Percentiles rank a stretch among this genome's conserved stretches.
phyloP scores from a whole-genome alignment of 2,113 vertebrate species.

The Riparia riparia region DNA sequence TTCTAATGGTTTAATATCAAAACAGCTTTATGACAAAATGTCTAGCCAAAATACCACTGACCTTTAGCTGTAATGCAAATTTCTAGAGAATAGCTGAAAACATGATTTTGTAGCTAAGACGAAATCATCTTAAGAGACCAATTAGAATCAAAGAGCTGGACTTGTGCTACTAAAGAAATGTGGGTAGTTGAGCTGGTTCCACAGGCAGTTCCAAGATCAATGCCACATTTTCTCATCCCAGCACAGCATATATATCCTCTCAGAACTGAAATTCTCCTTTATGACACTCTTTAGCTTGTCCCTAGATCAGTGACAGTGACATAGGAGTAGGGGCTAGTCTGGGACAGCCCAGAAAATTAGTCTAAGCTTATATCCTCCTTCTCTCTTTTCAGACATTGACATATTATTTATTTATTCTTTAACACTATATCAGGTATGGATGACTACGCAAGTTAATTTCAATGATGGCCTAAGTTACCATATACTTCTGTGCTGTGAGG shows the following conservation, averaged over 20 bases:
- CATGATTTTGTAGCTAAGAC: background rate
- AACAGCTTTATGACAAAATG: background rate
- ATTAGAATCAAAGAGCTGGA: background rate
- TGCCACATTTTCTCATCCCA: background rate
- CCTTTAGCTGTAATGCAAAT: background rate
- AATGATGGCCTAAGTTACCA: background rate
- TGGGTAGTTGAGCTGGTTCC: background rate
- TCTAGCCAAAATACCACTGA: background rate
- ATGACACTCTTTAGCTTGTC: background rate
- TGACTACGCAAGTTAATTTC: background rate
- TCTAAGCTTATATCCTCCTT: background rate
- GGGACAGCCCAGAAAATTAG: background rate
- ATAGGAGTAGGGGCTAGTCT: background rate
- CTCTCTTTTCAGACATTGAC: background rate
- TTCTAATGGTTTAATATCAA: background rate
- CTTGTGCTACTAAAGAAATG: background rate
- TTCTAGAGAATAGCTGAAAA: background rate
- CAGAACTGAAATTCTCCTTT: background rate
- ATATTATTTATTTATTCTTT: background rate
- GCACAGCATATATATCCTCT: background rate
- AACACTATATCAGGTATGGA: background rate
- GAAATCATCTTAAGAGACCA: background rate
- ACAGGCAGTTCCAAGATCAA: background rate
- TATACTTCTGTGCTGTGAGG: background rate
- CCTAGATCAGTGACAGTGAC: background rate